These are phyloP conservation scores for Drosophila meridionalis DNA, from an alignment of 2,888 invertebrate genomes.

Conservation along the genomic window DNA sequence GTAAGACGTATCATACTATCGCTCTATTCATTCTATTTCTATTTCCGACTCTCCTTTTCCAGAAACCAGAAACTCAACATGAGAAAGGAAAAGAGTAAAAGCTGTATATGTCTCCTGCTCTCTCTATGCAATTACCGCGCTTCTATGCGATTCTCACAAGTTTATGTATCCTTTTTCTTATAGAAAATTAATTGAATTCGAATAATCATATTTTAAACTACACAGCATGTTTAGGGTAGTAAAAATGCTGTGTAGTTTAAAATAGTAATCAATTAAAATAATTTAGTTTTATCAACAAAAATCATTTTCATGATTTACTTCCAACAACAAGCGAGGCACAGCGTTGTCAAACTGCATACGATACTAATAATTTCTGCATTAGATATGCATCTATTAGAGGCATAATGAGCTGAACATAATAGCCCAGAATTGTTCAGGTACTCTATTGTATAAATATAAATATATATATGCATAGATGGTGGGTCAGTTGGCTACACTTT, in stretches of 20 bases:
- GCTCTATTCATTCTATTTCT: background rate
- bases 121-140: background rate
- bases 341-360: background rate
- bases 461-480: background rate
- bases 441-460: background rate
- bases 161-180: background rate
- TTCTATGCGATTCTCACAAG: slow-evolving; percentile 3
- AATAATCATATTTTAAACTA: background rate
- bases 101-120: background rate
- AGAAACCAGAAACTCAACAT: background rate
- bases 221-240: background rate
- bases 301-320: slow-evolving; percentile 8
- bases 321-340: background rate
- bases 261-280: slow-evolving; percentile 4
- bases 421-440: slow-evolving; percentile 14
- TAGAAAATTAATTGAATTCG: background rate
- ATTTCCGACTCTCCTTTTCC: background rate
- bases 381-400: slow-evolving; percentile 16
- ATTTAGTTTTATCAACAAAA: background rate
- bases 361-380: slow-evolving; percentile 1
- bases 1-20: background rate
- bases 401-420: slow-evolving; percentile 3
- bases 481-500: slow-evolving; percentile 23
- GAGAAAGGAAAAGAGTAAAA: background rate
- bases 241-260: background rate